Percentiles rank a stretch among this genome's conserved stretches.
Evolutionary conservation across 2,113 vertebrate genomes (phyloP).

Genomic region (Melozone crissalis): DNA sequence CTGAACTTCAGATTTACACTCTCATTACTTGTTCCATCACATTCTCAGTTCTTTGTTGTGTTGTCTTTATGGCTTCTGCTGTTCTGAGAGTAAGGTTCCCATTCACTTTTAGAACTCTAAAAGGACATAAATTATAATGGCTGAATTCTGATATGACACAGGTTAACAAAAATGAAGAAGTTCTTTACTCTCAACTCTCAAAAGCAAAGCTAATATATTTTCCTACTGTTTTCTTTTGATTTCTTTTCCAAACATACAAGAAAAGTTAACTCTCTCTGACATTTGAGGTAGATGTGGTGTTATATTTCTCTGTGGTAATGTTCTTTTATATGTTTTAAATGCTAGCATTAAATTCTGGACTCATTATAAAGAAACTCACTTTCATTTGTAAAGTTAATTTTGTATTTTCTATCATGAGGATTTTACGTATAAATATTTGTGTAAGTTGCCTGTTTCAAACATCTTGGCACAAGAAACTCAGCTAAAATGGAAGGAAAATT

Average conservation of each 20-base stretch:
- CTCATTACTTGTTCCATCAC: background rate
- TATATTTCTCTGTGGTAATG: background rate
- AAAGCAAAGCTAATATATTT: background rate
- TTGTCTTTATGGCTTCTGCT: constrained; percentile 13
- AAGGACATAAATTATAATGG: background rate
- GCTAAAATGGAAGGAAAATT: background rate
- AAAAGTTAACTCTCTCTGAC: background rate
- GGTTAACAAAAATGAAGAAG: background rate
- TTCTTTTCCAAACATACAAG: background rate
- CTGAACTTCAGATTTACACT: background rate
- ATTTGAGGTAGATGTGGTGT: background rate
- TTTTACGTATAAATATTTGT: background rate
- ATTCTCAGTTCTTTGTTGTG: background rate
- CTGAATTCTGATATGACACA: background rate
- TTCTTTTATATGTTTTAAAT: background rate
- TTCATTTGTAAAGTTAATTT: background rate
- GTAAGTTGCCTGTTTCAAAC: background rate
- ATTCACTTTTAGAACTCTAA: background rate
- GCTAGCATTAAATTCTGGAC: background rate
- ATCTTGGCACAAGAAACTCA: background rate
- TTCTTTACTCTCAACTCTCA: background rate
- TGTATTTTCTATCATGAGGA: background rate
- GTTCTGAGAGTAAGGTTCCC: background rate
- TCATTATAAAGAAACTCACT: background rate
- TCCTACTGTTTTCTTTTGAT: background rate